Evolutionary conservation across 2,113 vertebrate genomes (phyloP).

Genomic region (Ptilonorhynchus violaceus): DNA sequence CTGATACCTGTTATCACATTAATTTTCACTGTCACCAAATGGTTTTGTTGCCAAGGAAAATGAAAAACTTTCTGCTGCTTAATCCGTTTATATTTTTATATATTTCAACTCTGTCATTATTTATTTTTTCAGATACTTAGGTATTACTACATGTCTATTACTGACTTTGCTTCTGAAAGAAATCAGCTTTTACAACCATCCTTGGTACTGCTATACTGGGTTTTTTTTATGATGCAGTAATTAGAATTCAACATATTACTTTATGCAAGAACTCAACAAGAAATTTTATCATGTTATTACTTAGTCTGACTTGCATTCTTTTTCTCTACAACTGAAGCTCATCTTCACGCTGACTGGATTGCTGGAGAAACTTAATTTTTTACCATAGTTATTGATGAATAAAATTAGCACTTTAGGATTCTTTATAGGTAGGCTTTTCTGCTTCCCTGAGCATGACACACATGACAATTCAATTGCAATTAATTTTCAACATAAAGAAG

Average conservation of each 20-base stretch:
- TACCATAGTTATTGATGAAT: neutral
- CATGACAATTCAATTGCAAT: neutral
- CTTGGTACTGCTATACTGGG: neutral
- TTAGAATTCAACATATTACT: neutral
- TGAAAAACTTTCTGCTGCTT: fast-evolving
- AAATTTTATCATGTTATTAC: neutral
- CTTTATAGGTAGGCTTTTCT: neutral
- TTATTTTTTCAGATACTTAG: neutral
- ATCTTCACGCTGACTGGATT: neutral
- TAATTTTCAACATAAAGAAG: neutral
- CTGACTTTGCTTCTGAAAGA: neutral
- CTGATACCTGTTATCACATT: neutral
- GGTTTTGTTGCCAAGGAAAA: neutral
- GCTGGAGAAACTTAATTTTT: neutral
- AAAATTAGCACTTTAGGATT: neutral
- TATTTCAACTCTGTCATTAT: neutral
- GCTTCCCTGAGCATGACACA: neutral
- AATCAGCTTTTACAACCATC: neutral
- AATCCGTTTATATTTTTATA: neutral
- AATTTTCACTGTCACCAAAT: neutral
- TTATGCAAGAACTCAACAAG: neutral
- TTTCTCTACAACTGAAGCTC: neutral
- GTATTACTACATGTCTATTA: neutral
- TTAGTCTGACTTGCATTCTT: neutral
- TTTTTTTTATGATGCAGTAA: neutral